phyloP scores from a whole-genome alignment of 1,140 invertebrate species.

The Spodoptera frugiperda region DNA sequence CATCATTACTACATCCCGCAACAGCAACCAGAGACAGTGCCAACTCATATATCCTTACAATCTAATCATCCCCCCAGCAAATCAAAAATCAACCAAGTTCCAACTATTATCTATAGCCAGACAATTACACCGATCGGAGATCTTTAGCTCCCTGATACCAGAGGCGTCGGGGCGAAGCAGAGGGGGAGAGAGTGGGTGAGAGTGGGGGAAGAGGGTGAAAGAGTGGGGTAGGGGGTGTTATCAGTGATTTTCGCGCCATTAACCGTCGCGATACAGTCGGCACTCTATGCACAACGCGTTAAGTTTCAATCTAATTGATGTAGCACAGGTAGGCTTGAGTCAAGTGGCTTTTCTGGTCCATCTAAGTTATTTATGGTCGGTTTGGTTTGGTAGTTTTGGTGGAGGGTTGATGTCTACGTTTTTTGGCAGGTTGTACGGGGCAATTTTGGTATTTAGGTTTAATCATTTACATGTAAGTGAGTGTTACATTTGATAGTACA shows the following conservation, averaged over 20 bases:
- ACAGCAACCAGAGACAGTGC: neutral
- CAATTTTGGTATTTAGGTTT: too few relatives aligned
- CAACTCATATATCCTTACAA: neutral
- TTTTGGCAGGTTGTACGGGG: neutral
- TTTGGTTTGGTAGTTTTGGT: neutral
- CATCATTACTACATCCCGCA: too few relatives aligned
- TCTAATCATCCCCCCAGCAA: conserved; percentile 37
- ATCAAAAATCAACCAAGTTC: conserved; percentile 51
- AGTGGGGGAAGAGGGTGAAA: conserved; percentile 39
- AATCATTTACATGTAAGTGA: too few relatives aligned
- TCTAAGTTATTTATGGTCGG: conserved; percentile 11
- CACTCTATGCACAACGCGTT: conserved; percentile 59
- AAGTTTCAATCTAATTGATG: conserved; percentile 45
- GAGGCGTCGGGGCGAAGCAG: neutral
- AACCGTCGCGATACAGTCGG: conserved; percentile 71
- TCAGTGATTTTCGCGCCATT: conserved; percentile 75
- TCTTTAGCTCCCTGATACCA: conserved; percentile 60
- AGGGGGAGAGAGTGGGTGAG: conserved; percentile 28
- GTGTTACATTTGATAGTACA: too few relatives aligned
- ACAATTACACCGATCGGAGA: conserved; percentile 73
- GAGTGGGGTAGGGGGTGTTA: conserved; percentile 56
- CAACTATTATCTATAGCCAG: conserved; percentile 70
- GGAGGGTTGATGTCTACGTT: neutral
- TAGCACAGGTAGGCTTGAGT: conserved; percentile 47
- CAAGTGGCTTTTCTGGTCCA: conserved; percentile 29